Evolutionary conservation across 2,113 vertebrate genomes (phyloP).

Genomic region (Prionailurus bengalensis): DNA sequence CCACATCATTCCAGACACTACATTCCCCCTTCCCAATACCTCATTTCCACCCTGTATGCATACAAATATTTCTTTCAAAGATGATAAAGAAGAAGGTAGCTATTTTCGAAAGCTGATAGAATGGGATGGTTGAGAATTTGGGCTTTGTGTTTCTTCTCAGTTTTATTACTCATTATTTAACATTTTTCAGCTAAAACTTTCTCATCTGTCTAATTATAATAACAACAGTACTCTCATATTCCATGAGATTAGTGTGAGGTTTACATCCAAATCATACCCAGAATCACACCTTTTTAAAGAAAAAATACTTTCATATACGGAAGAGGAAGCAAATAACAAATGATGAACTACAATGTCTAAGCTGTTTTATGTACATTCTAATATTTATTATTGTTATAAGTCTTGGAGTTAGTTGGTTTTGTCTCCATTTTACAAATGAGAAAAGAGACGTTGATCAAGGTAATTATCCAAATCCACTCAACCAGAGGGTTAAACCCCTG

Average conservation of each 20-base stretch:
- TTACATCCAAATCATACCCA: not conserved
- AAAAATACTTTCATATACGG: not conserved
- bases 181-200: not conserved
- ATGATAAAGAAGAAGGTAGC: not conserved
- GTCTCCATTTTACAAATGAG: not conserved
- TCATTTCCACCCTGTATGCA: not conserved
- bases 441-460: not conserved
- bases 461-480: not conserved
- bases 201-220: not conserved
- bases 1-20: not conserved
- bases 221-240: not conserved
- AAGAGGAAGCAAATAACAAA: not conserved
- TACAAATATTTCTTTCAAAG: not conserved
- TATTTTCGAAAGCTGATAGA: not conserved
- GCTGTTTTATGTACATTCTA: not conserved
- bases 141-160: not conserved
- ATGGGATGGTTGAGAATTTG: not conserved
- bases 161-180: constrained; percentile 38
- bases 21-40: not conserved
- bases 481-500: not conserved
- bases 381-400: not conserved
- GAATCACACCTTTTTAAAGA: not conserved
- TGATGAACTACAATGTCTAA: not conserved
- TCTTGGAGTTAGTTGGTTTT: not conserved
- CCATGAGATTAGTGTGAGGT: not conserved